phyloP scores from a whole-genome alignment of 2,797 vertebrate species.

The Ctenopoma multispine region DNA sequence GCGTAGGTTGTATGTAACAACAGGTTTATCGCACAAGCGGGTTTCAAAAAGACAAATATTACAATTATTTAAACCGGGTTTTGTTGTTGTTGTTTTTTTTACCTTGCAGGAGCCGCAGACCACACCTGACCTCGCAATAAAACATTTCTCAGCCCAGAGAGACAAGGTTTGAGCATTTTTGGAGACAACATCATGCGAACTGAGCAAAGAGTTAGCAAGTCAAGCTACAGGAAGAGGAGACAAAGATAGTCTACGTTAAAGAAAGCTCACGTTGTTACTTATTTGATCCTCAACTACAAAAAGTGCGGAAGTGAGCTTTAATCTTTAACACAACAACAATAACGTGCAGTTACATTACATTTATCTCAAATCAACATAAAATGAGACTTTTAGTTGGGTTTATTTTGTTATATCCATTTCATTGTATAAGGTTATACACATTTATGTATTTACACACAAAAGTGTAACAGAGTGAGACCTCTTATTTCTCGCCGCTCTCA shows the following conservation, averaged over 20 bases:
- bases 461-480: constrained; percentile 29
- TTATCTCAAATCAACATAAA: neutral
- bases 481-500: fast-evolving
- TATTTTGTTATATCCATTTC: neutral
- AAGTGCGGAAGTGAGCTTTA: neutral
- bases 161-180: constrained; percentile 17
- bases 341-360: too few species aligned
- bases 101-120: constrained; percentile 34
- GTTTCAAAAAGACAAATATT: neutral
- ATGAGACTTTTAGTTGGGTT: too few species aligned
- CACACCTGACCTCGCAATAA: constrained; percentile 7
- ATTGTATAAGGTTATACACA: neutral
- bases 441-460: neutral
- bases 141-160: constrained; percentile 44
- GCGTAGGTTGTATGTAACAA: neutral
- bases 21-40: neutral
- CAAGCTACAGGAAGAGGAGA: fast-evolving
- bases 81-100: neutral
- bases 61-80: fast-evolving
- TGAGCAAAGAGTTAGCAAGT: fast-evolving
- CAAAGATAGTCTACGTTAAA: neutral
- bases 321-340: neutral
- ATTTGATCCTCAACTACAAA: neutral
- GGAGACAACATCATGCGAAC: constrained; percentile 31
- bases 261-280: neutral